Base-by-base conservation (phyloP, 2,113 vertebrate genomes). In the Oryzias curvinotus region DNA sequence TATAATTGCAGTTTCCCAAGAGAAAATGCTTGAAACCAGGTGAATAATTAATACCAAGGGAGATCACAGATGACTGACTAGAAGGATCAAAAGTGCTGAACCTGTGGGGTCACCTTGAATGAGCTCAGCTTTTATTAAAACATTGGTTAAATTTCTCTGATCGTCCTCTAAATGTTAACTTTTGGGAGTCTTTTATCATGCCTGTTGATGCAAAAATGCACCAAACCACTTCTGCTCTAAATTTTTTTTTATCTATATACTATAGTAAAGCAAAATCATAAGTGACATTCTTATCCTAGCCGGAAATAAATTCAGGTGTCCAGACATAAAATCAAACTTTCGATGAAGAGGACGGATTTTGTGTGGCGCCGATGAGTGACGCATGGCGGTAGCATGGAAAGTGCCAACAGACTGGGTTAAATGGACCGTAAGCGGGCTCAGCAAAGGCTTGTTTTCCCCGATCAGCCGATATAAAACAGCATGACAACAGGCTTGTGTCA, bases 11-110 rank as follows among this genome's bases (percentile, higher is more conserved):
- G 30, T 50, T 5, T 76, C 67, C 62, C 74, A 43, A 59, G 74
- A 56, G 76, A 62, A 7, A 57, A 58, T 57, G 70, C 12, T 45
- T 60, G 16, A 57, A 71, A 78, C 28, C 47, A 28, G 56, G 66
- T 62, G 73, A 80, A 78, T 73, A 86, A 81, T 84, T 58, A 78
- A 51, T 55, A 65, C 61, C 81, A 66, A 71, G 78, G 78, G 77
- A 80, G 42, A 59, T 18, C 5, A 57, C 42, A 25, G 49, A 66
- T 17, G 18, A 70, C 70, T 83, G 76, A 79, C 49, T 71, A 65
- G 73, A 48, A 68, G 12, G 28, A 52, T 47, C 21, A 49, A 65
- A 77, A 69, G 62, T 68, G 80, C 82, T 69, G 73, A 56, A 57
- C 74, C 80, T 81, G 60, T 52, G 18, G 56, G 16, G 57, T 18